phyloP scores from a whole-genome alignment of 2,888 invertebrate genomes.

The Tachina grossa region DNA sequence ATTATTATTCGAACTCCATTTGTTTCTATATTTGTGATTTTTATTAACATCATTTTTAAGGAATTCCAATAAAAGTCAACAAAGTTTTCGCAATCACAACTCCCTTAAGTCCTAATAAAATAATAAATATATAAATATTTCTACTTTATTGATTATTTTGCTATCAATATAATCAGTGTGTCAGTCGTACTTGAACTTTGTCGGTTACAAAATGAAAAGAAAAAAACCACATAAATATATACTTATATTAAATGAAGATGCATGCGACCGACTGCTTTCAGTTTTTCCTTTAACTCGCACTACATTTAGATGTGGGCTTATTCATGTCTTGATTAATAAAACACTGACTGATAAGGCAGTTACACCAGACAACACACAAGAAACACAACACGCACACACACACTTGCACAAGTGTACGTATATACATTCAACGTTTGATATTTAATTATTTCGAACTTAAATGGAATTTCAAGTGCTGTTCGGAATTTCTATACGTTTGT shows the following conservation, averaged over 20 bases:
- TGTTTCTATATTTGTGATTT: too few relatives aligned
- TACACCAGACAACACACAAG: not conserved
- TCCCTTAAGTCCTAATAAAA: not conserved
- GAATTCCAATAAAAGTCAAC: not conserved
- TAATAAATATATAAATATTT: conserved; percentile 9
- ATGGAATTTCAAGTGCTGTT: conserved; percentile 9
- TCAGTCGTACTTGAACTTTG: conserved; percentile 50
- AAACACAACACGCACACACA: not conserved
- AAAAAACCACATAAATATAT: not conserved
- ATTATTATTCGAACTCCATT: too few relatives aligned
- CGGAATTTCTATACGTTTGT: not conserved
- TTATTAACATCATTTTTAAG: not conserved
- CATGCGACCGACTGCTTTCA: conserved; percentile 15
- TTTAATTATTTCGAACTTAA: not conserved
- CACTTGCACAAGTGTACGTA: not conserved
- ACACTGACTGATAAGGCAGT: conserved; percentile 41
- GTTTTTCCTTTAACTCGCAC: conserved; percentile 23
- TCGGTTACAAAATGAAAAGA: not conserved
- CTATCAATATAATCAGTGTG: conserved; percentile 27
- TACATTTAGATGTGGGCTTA: conserved; percentile 30
- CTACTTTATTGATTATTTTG: conserved; percentile 25
- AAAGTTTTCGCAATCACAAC: conserved; percentile 16
- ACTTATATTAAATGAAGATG: not conserved
- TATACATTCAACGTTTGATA: not conserved
- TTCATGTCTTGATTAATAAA: conserved; percentile 17